phyloP scores from a whole-genome alignment of 2,888 invertebrate species.

The Apamea anceps region DNA sequence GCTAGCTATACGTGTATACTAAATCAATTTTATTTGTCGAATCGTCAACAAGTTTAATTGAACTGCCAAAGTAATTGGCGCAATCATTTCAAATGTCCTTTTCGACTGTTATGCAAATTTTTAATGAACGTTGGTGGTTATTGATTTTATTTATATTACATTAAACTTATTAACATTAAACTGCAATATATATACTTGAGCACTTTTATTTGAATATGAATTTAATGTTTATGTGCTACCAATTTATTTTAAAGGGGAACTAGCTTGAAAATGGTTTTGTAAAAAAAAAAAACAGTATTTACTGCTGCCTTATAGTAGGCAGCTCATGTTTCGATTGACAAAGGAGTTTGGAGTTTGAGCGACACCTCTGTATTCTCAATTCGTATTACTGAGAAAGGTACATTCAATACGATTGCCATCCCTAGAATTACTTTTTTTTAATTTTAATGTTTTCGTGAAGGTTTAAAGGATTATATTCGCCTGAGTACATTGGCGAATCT shows the following conservation, averaged over 20 bases:
- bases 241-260: neutral
- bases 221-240: slow-evolving; percentile 5
- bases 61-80: slow-evolving; percentile 44
- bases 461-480: neutral
- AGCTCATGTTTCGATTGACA: neutral
- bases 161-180: neutral
- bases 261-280: neutral
- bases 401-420: neutral
- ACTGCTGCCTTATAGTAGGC: neutral
- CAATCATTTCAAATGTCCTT: slow-evolving; percentile 39
- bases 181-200: neutral
- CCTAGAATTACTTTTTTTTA: neutral
- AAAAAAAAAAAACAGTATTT: neutral
- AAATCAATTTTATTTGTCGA: slow-evolving; percentile 39
- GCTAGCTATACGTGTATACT: slow-evolving; percentile 31
- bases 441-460: neutral
- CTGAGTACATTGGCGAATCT: neutral
- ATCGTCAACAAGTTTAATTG: slow-evolving; percentile 47
- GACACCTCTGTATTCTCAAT: neutral
- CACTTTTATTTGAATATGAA: neutral
- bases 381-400: neutral
- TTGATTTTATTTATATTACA: neutral
- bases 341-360: neutral
- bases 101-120: slow-evolving; percentile 47
- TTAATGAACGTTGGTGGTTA: slow-evolving; percentile 22